phyloP scores from a whole-genome alignment of 2,888 invertebrate species.

The Epistrophe grossulariae region DNA sequence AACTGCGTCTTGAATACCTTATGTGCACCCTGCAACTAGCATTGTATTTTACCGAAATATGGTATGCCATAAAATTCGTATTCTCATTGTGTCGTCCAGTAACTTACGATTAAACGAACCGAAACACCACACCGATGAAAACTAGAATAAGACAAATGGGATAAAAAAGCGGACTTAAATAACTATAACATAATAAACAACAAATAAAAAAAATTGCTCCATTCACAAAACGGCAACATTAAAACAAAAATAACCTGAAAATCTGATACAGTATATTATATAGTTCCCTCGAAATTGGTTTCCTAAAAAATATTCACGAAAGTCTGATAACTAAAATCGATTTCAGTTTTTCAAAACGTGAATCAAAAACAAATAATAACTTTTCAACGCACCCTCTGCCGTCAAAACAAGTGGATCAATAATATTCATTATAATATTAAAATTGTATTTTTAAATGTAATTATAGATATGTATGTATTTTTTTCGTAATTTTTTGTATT shows the following conservation, averaged over 20 bases:
- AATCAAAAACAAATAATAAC: background rate
- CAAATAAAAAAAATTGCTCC: constrained; percentile 25
- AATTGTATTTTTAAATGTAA: constrained; percentile 34
- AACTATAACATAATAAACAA: constrained; percentile 32
- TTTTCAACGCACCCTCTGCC: constrained; percentile 49
- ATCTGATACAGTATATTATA: background rate
- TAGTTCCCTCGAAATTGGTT: constrained; percentile 46
- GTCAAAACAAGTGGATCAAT: constrained; percentile 59
- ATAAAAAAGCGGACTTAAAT: background rate
- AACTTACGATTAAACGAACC: constrained; percentile 82
- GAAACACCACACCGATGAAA: background rate
- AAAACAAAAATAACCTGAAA: background rate
- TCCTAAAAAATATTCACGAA: constrained; percentile 36
- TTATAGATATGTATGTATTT: constrained; percentile 9
- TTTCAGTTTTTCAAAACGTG: constrained; percentile 35
- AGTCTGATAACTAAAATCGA: constrained; percentile 54
- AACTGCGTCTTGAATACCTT: constrained; percentile 93
- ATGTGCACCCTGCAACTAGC: constrained; percentile 93
- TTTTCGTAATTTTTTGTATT: constrained; percentile 15
- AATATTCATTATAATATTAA: constrained; percentile 24
- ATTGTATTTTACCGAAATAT: constrained; percentile 88
- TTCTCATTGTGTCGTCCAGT: constrained; percentile 87
- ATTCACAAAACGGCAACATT: constrained; percentile 35
- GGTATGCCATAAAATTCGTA: constrained; percentile 88
- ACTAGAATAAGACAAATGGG: background rate